Percentiles rank a stretch among this genome's conserved stretches.
These are phyloP conservation scores for Phenganax marumi DNA, from an alignment of 92 coral and sea anemone species.

Conservation along the genomic window DNA sequence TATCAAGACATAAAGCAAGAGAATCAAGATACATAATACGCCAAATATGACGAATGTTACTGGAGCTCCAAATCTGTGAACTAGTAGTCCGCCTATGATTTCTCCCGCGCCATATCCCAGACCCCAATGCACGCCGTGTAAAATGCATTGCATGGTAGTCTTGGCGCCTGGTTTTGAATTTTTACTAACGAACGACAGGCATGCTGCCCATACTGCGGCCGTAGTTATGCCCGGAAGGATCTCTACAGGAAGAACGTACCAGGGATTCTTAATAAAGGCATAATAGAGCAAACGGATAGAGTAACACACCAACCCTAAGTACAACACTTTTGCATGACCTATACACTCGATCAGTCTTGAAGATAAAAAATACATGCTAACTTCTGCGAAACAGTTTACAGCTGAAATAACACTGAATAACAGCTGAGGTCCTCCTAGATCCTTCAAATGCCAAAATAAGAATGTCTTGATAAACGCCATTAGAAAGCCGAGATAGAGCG, in stretches of 20 bases:
- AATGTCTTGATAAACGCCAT: constrained; percentile 99
- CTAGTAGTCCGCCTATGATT: constrained; percentile 94
- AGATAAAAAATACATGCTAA: constrained; percentile 97
- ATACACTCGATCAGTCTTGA: constrained; percentile 87
- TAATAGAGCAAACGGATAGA: constrained; percentile 84
- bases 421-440: constrained; percentile 91
- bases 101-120: constrained; percentile 99
- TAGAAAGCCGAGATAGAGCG: constrained; percentile 88
- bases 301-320: constrained; percentile 87
- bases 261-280: constrained; percentile 85
- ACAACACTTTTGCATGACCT: constrained; percentile 95
- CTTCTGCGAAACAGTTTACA: constrained; percentile 96
- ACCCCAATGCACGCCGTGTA: constrained; percentile 99
- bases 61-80: constrained; percentile 94
- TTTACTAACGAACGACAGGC: constrained; percentile 92
- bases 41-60: constrained; percentile 92
- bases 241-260: constrained; percentile 95
- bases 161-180: constrained; percentile 99
- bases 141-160: constrained; percentile 98
- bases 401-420: constrained; percentile 96
- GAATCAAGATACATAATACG: constrained; percentile 66
- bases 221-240: constrained; percentile 97
- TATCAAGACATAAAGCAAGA: constrained; percentile 77
- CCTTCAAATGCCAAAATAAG: constrained; percentile 95
- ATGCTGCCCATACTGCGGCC: constrained; percentile 99